Percentiles rank a stretch among this genome's conserved stretches.
phyloP scores from a whole-genome alignment of 2,113 vertebrate species.

The Anthoscopus minutus region DNA sequence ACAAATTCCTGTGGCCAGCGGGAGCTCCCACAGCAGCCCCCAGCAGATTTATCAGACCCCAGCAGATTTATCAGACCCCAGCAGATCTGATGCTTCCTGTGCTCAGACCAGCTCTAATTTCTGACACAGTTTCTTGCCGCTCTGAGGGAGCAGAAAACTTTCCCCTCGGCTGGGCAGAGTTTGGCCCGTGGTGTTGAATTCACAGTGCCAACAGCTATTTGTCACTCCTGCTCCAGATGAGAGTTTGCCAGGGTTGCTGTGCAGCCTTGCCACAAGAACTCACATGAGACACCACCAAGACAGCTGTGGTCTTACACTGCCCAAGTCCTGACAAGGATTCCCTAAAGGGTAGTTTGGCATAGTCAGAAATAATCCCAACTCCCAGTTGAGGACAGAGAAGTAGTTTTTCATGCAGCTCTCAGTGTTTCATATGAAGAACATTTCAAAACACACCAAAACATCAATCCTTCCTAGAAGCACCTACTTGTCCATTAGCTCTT shows the following conservation, averaged over 20 bases:
- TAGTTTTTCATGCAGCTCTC: not conserved
- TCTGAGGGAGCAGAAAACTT: not conserved
- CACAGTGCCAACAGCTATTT: not conserved
- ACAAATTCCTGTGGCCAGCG: not conserved
- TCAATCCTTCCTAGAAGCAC: not conserved
- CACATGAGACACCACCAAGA: not conserved
- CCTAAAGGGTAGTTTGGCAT: not conserved
- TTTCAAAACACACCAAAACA: not conserved
- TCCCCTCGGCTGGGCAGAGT: not conserved
- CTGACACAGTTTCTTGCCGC: rapidly evolving
- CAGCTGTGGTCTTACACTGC: not conserved
- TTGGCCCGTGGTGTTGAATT: not conserved
- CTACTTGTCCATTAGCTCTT: not conserved
- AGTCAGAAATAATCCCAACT: not conserved
- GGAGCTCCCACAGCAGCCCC: not conserved
- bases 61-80: not conserved
- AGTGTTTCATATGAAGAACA: not conserved
- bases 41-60: not conserved
- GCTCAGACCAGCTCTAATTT: not conserved
- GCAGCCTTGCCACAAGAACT: not conserved
- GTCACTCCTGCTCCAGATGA: not conserved
- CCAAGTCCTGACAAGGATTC: not conserved
- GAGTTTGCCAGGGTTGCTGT: not conserved
- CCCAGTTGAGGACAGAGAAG: not conserved
- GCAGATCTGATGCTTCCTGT: not conserved